Evolutionary conservation across 2,113 vertebrate species (phyloP).

Genomic region (Maccullochella peelii): DNA sequence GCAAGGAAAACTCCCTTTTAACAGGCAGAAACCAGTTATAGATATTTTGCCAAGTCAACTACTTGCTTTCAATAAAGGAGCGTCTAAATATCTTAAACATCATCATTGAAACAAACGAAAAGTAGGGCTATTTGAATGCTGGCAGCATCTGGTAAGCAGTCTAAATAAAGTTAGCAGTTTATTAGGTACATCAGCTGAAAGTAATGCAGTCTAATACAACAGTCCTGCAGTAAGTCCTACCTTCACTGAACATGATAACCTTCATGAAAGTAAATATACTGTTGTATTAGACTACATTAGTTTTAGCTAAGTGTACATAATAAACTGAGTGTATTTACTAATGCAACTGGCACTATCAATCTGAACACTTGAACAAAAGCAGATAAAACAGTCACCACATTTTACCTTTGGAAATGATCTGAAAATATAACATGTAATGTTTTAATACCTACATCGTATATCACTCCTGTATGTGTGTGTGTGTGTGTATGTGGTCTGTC

Average conservation of each 20-base stretch:
- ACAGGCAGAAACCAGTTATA: no score
- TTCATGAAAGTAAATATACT: not conserved
- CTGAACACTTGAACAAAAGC: not conserved
- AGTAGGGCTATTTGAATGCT: no score
- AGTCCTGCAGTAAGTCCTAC: not conserved
- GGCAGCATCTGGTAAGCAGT: no score
- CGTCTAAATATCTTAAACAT: no score
- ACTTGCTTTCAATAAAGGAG: no score
- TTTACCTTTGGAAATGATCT: not conserved
- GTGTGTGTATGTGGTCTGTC: slow-evolving; percentile 37
- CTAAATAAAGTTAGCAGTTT: no score
- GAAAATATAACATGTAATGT: not conserved
- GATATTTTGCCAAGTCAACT: no score
- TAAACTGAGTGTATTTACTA: not conserved
- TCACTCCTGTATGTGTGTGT: not conserved
- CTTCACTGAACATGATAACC: not conserved
- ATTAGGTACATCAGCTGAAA: no score
- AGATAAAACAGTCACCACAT: not conserved
- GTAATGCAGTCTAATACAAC: no score
- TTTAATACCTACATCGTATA: not conserved
- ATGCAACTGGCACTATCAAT: not conserved
- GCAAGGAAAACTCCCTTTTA: no score
- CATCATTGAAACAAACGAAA: no score
- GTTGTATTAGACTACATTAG: not conserved
- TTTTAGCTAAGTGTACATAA: not conserved